A percentile compares a stretch with the other conserved stretches of the same genome.
These are phyloP conservation scores for Sphaerophoria rueppellii DNA, from an alignment of 2,888 invertebrate genomes.

Conservation along the genomic window DNA sequence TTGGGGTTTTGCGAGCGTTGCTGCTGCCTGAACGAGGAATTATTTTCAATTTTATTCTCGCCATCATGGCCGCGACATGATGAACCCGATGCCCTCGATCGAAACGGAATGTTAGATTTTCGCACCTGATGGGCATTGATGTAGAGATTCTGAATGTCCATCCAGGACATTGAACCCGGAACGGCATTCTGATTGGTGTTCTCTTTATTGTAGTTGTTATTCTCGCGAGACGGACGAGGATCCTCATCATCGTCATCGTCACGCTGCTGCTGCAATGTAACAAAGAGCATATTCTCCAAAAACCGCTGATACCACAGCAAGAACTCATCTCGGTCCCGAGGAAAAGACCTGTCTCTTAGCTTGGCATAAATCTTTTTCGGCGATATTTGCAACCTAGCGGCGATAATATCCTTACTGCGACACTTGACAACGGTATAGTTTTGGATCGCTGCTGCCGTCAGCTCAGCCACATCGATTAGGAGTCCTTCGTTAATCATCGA, in stretches of 20 bases:
- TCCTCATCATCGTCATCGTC: conserved; percentile 45
- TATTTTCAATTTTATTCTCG: conserved; percentile 68
- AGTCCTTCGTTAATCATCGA: conserved; percentile 79
- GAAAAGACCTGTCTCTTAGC: conserved; percentile 79
- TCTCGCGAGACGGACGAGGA: conserved; percentile 50
- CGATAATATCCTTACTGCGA: conserved; percentile 56
- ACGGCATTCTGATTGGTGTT: conserved; percentile 43
- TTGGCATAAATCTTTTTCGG: conserved; percentile 80
- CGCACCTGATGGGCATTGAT: conserved; percentile 63
- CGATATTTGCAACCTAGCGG: conserved; percentile 76
- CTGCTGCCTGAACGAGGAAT: conserved; percentile 43
- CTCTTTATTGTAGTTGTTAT: conserved; percentile 35
- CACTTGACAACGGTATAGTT: conserved; percentile 76
- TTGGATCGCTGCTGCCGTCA: conserved; percentile 79
- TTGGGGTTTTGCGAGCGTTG: conserved; percentile 5
- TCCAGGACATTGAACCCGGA: conserved; percentile 41
- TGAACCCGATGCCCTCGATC: conserved; percentile 25
- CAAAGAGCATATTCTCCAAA: conserved; percentile 78
- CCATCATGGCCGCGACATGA: too few species aligned
- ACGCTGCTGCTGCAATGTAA: conserved; percentile 41
- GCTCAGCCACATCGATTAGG: conserved; percentile 79
- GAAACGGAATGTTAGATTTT: conserved; percentile 68
- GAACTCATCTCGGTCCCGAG: conserved; percentile 79
- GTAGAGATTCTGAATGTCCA: conserved; percentile 65
- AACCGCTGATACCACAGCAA: conserved; percentile 79